Percentiles rank a stretch among this genome's conserved stretches.
phyloP scores from a whole-genome alignment of 2,888 invertebrate species.

The Quadroppia sp. region DNA sequence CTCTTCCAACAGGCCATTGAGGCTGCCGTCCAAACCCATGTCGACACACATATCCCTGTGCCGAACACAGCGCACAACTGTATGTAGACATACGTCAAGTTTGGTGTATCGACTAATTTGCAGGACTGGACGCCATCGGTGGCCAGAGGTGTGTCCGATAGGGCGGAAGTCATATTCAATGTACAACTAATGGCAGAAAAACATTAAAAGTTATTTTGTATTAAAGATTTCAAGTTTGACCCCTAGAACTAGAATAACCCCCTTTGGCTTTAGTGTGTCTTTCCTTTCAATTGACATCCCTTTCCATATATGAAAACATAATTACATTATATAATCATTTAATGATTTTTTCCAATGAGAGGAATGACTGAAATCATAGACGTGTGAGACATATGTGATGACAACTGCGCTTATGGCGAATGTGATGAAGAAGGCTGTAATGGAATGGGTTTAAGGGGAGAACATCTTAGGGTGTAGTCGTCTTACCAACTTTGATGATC shows the following conservation, averaged over 20 bases:
- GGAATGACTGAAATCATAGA: constrained; percentile 72
- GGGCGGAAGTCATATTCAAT: constrained; percentile 42
- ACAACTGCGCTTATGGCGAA: constrained; percentile 71
- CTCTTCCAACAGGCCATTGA: constrained; percentile 80
- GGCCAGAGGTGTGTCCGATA: constrained; percentile 21
- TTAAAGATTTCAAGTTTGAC: background rate
- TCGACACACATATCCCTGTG: constrained; percentile 80
- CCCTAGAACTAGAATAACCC: too few relatives aligned
- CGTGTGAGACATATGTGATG: constrained; percentile 74
- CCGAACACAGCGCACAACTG: constrained; percentile 78
- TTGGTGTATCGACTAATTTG: constrained; percentile 67
- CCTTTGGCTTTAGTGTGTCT: too few relatives aligned
- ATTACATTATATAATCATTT: constrained; percentile 75
- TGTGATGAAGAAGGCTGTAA: constrained; percentile 63
- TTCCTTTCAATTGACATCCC: too few relatives aligned
- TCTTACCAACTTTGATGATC: background rate
- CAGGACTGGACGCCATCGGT: constrained; percentile 55
- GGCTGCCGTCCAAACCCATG: constrained; percentile 88
- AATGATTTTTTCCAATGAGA: constrained; percentile 71
- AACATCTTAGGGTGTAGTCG: background rate
- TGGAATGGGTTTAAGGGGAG: background rate
- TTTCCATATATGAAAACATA: constrained; percentile 46
- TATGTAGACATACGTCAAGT: constrained; percentile 73
- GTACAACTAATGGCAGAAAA: constrained; percentile 44
- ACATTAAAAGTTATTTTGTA: constrained; percentile 15